Percentiles rank a stretch among this genome's conserved stretches.
Conservation (phyloP, 2,113 vertebrate genomes). For the cattle (Bos taurus) region DNA sequence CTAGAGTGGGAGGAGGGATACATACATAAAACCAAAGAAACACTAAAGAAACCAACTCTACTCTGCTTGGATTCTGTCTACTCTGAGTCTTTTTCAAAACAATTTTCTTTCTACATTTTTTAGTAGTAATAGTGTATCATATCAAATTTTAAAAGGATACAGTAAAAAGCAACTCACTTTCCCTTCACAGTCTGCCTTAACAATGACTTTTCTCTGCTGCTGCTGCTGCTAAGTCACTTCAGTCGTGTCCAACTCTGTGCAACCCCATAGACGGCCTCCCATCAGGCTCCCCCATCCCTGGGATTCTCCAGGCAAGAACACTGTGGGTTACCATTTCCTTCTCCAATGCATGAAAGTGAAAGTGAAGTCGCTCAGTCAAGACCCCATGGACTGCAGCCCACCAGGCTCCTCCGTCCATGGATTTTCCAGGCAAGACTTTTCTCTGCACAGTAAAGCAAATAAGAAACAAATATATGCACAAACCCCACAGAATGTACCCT, state of each 20-base stretch:
- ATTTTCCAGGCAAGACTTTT: too few species aligned
- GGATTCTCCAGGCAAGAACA: too few species aligned
- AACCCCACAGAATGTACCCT: background rate
- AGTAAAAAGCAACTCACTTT: conserved; percentile 7
- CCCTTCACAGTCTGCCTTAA: background rate
- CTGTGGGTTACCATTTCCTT: too few species aligned
- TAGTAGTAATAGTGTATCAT: background rate
- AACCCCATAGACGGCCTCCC: too few species aligned
- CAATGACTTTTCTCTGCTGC: background rate
- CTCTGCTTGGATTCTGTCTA: background rate
- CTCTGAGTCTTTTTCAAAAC: background rate
- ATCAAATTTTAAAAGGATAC: background rate
- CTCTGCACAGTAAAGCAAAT: background rate
- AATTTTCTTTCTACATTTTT: background rate
- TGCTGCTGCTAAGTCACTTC: too few species aligned
- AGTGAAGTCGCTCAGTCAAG: too few species aligned
- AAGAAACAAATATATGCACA: background rate
- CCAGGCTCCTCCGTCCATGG: too few species aligned
- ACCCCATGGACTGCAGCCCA: too few species aligned
- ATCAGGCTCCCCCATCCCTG: too few species aligned
- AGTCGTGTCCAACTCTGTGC: too few species aligned
- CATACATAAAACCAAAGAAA: background rate
- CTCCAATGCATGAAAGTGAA: too few species aligned
- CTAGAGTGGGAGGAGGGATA: background rate
- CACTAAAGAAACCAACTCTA: background rate